These are phyloP conservation scores for Lethrus apterus DNA, from an alignment of 1,140 invertebrate species.

Conservation along the genomic window DNA sequence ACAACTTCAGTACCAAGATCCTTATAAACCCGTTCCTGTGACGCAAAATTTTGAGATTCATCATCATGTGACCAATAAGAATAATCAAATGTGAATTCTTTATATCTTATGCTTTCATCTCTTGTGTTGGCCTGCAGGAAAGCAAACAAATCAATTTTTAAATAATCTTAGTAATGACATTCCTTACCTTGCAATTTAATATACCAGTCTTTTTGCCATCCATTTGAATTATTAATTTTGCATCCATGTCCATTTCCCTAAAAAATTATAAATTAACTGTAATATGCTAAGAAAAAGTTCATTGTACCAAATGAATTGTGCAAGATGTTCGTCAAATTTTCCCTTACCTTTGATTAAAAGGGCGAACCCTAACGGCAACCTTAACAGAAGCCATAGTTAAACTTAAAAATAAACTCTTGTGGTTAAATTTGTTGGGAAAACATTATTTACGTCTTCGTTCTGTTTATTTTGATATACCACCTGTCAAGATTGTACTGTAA, in stretches of 20 bases:
- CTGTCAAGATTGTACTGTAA: conserved; percentile 9
- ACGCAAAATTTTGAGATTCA: conserved; percentile 63
- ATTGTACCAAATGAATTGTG: conserved; percentile 26
- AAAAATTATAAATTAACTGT: conserved; percentile 35
- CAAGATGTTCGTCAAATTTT: conserved; percentile 32
- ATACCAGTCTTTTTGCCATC: conserved; percentile 79
- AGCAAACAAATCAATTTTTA: conserved; percentile 16
- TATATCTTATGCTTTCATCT: conserved; percentile 49
- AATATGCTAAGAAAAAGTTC: conserved; percentile 25
- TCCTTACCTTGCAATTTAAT: conserved; percentile 67
- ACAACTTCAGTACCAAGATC: conserved; percentile 85
- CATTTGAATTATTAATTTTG: conserved; percentile 80
- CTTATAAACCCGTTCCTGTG: conserved; percentile 79
- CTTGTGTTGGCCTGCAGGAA: conserved; percentile 37
- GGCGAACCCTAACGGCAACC: conserved; percentile 72
- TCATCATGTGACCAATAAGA: conserved; percentile 83
- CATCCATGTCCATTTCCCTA: conserved; percentile 77
- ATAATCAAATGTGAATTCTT: conserved; percentile 90
- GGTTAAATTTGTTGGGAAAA: conserved; percentile 3
- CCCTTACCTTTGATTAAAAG: conserved; percentile 71
- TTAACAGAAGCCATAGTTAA: conserved; percentile 66
- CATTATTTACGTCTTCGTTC: conserved; percentile 3
- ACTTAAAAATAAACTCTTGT: conserved; percentile 11
- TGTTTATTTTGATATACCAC: conserved; percentile 16
- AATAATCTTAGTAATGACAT: conserved; percentile 11